phyloP scores from a whole-genome alignment of 2,797 vertebrate genomes.

The Crocodylus rhombifer region DNA sequence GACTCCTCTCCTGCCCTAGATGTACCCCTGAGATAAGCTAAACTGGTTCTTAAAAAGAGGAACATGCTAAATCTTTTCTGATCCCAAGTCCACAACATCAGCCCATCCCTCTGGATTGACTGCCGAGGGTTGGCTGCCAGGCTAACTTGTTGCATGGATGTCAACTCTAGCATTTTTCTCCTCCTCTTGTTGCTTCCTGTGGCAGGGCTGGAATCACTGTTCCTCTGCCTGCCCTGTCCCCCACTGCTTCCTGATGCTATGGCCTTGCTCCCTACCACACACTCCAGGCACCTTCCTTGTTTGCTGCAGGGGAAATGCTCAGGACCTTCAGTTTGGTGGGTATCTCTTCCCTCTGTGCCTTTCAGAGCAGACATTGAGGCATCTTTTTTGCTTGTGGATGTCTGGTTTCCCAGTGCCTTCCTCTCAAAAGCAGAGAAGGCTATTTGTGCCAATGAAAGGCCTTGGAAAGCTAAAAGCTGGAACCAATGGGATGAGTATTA shows the following conservation, averaged over 20 bases:
- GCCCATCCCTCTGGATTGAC: not conserved
- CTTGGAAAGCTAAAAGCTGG: not conserved
- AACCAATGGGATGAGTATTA: not conserved
- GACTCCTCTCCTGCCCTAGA: too few relatives aligned
- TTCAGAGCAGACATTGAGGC: not conserved
- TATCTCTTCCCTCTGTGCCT: not conserved
- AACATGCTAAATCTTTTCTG: not conserved
- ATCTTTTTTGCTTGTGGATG: conserved; percentile 11
- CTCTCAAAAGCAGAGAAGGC: accelerated
- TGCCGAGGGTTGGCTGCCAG: not conserved
- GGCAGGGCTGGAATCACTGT: not conserved
- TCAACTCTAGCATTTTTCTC: not conserved
- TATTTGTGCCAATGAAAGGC: accelerated
- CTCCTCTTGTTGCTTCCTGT: not conserved
- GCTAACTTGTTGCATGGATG: not conserved
- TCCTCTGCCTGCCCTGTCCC: not conserved
- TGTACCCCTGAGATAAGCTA: not conserved
- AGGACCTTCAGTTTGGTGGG: not conserved
- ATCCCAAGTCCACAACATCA: not conserved
- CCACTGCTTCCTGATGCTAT: not conserved
- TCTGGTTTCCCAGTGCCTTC: not conserved
- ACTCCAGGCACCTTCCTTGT: conserved; percentile 3
- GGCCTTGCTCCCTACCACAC: not conserved
- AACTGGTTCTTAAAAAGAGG: accelerated
- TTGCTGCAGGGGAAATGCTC: conserved; percentile 5